phyloP scores from a whole-genome alignment of 2,113 vertebrate genomes.

The Porphyrio hochstetteri region DNA sequence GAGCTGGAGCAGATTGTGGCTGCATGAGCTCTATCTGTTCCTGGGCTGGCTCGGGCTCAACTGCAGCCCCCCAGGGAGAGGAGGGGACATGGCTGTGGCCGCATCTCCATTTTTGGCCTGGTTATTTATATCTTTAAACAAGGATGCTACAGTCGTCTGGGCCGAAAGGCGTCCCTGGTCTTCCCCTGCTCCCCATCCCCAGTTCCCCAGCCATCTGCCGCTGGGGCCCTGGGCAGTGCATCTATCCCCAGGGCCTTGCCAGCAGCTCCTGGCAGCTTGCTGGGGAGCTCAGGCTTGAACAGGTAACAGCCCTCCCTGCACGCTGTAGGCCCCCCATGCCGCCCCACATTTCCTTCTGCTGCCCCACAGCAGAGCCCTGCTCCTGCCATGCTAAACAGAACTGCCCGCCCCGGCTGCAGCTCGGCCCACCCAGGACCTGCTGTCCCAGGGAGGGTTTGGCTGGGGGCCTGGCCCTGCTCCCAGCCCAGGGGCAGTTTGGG shows the following conservation, averaged over 20 bases:
- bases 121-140: conserved; percentile 54
- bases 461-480: neutral
- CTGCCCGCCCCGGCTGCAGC: rapidly evolving
- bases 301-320: neutral
- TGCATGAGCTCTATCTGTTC: neutral
- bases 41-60: rapidly evolving
- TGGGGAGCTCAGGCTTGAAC: neutral
- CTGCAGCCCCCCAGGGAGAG: rapidly evolving
- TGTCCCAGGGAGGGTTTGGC: neutral
- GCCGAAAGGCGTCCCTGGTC: neutral
- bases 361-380: rapidly evolving
- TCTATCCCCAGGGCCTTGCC: neutral
- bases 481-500: neutral
- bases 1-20: neutral
- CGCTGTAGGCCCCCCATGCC: neutral
- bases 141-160: conserved; percentile 25
- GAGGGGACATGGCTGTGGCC: neutral
- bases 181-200: neutral
- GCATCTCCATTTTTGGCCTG: neutral
- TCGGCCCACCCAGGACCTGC: neutral
- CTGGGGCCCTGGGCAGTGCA: neutral
- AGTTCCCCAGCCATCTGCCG: conserved; percentile 54
- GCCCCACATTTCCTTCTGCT: neutral
- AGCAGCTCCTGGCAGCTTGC: neutral
- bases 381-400: neutral